Conservation (phyloP, 2,113 vertebrate species). For the Climacteris rufus region DNA sequence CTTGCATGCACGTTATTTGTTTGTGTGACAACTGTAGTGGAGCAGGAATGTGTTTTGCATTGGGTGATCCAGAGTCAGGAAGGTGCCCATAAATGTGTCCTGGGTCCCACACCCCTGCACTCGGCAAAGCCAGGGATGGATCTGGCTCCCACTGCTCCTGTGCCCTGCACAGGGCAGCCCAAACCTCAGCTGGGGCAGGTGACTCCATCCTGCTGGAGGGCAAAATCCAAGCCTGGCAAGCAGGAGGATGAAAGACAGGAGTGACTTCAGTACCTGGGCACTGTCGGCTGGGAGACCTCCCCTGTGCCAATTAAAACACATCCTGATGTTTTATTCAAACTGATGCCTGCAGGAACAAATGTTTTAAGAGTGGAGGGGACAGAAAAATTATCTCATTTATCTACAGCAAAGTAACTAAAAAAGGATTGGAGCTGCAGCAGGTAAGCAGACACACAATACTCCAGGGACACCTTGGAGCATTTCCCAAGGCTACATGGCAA, state of each 20-base stretch:
- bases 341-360: not conserved
- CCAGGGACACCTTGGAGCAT: not conserved
- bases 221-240: not conserved
- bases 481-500: not conserved
- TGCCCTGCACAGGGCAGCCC: not conserved
- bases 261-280: not conserved
- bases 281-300: not conserved
- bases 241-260: not conserved
- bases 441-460: not conserved
- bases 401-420: not conserved
- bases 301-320: not conserved
- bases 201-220: not conserved
- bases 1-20: not conserved
- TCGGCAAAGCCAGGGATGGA: not conserved
- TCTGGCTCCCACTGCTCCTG: not conserved
- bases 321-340: not conserved
- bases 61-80: not conserved
- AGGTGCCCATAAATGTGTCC: not conserved
- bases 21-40: not conserved
- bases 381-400: not conserved
- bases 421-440: not conserved
- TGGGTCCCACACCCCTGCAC: not conserved
- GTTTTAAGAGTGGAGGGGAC: not conserved
- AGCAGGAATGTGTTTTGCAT: not conserved
- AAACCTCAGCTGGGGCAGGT: not conserved